phyloP scores from a whole-genome alignment of 2,113 vertebrate species.

The Rana temporaria region DNA sequence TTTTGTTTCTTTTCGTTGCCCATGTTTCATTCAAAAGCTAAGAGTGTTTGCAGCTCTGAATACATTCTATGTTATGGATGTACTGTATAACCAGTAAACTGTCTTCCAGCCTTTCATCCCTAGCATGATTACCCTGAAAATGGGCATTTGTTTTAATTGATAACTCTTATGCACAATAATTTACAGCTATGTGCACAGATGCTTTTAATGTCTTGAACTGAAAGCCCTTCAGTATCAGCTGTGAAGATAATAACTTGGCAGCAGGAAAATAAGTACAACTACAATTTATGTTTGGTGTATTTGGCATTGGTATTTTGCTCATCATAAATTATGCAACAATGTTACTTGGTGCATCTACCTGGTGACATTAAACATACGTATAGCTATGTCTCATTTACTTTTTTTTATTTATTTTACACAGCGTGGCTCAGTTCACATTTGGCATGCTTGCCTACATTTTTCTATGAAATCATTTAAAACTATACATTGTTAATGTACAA shows the following conservation, averaged over 20 bases:
- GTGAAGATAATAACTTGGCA: neutral
- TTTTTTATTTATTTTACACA: no score
- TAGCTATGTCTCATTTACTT: no score
- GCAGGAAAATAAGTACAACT: no score
- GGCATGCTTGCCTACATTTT: no score
- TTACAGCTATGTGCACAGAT: neutral
- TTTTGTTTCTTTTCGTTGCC: slow-evolving; percentile 61
- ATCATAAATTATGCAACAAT: no score
- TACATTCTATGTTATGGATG: slow-evolving; percentile 62
- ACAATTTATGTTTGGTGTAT: no score
- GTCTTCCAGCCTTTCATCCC: neutral
- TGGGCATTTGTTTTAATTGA: neutral
- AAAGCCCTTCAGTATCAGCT: neutral
- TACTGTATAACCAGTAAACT: slow-evolving; percentile 34
- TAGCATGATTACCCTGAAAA: slow-evolving; percentile 7
- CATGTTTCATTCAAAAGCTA: slow-evolving; percentile 60
- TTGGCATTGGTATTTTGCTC: no score
- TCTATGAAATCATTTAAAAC: no score
- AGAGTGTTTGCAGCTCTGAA: slow-evolving; percentile 61
- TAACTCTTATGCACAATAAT: neutral
- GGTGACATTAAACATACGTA: no score
- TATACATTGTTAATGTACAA: no score
- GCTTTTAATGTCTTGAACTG: slow-evolving; percentile 32
- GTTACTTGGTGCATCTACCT: no score
- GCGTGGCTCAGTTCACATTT: no score